Conservation (phyloP, 92 coral and sea anemone genomes). For the Pocillopora grandis region DNA sequence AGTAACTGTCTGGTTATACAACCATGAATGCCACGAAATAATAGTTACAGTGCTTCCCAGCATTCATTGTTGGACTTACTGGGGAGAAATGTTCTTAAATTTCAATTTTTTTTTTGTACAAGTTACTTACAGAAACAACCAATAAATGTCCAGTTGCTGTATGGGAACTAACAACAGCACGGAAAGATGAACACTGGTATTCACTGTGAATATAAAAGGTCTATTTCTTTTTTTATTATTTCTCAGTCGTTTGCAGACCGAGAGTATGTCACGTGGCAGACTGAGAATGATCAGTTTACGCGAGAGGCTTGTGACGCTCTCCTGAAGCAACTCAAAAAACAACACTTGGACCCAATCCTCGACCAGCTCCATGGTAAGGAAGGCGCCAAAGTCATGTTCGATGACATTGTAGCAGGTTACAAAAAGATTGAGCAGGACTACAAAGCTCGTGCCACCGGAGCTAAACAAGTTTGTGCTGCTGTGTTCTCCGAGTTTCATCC, state of each 20-base stretch:
- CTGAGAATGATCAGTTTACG: too few relatives aligned
- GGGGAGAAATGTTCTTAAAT: slow-evolving; percentile 28
- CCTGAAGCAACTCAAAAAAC: neutral
- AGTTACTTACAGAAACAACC: too few relatives aligned
- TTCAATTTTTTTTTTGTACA: slow-evolving; percentile 5
- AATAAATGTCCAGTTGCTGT: too few relatives aligned
- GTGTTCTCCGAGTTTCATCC: slow-evolving; percentile 41
- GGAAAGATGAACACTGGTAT: too few relatives aligned
- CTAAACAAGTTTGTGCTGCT: slow-evolving; percentile 47
- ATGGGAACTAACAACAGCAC: too few relatives aligned
- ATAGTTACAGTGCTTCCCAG: neutral
- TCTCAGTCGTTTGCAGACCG: too few relatives aligned
- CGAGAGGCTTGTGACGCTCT: too few relatives aligned
- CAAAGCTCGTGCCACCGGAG: slow-evolving; percentile 36
- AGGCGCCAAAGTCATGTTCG: slow-evolving; percentile 35
- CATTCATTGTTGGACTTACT: slow-evolving; percentile 15
- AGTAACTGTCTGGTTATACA: too few relatives aligned
- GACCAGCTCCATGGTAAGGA: slow-evolving; percentile 37
- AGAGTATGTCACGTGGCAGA: too few relatives aligned
- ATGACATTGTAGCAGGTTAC: slow-evolving; percentile 37
- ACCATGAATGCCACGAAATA: slow-evolving; percentile 10
- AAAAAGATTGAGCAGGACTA: slow-evolving; percentile 22
- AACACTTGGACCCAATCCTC: slow-evolving; percentile 38
- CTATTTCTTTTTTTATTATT: too few relatives aligned
- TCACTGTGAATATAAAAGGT: too few relatives aligned